Conservation (phyloP, 2,888 invertebrate species). For the Cheilosia impressa region DNA sequence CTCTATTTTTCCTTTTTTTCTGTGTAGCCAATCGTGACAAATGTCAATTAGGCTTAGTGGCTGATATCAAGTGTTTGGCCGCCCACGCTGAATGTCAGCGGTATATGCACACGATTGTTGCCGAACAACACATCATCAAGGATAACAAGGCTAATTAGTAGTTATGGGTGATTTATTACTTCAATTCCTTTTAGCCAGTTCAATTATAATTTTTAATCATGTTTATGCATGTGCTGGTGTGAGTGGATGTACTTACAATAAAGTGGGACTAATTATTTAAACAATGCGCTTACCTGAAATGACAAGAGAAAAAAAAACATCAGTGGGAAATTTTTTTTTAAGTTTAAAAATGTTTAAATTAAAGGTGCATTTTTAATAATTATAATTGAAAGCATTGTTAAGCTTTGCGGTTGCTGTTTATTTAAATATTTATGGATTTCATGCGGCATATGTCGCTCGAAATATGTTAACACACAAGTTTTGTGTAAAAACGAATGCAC, state of each 20-base stretch:
- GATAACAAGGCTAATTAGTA: constrained; percentile 60
- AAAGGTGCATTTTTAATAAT: neutral
- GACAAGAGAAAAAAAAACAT: neutral
- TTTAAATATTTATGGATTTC: too few relatives aligned
- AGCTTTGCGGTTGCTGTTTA: too few relatives aligned
- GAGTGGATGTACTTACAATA: constrained; percentile 24
- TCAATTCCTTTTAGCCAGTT: constrained; percentile 13
- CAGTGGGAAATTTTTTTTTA: neutral
- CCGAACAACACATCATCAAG: constrained; percentile 45
- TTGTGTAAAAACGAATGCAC: too few relatives aligned
- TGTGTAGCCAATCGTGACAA: constrained; percentile 44
- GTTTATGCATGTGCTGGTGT: neutral
- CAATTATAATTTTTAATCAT: constrained; percentile 53
- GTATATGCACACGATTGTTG: neutral
- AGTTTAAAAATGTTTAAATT: neutral
- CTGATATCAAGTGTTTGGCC: constrained; percentile 1
- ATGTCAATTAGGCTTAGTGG: constrained; percentile 46
- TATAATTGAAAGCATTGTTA: neutral
- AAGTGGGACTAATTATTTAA: constrained; percentile 22
- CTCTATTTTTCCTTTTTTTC: constrained; percentile 1
- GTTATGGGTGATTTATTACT: constrained; percentile 36
- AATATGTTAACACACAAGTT: too few relatives aligned
- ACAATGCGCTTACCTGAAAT: constrained; percentile 61
- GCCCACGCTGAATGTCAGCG: neutral
- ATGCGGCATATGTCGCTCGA: too few relatives aligned